A percentile compares a stretch with the other conserved stretches of the same genome.
Conservation (phyloP, 2,113 vertebrate genomes). For the Tachycineta bicolor region DNA sequence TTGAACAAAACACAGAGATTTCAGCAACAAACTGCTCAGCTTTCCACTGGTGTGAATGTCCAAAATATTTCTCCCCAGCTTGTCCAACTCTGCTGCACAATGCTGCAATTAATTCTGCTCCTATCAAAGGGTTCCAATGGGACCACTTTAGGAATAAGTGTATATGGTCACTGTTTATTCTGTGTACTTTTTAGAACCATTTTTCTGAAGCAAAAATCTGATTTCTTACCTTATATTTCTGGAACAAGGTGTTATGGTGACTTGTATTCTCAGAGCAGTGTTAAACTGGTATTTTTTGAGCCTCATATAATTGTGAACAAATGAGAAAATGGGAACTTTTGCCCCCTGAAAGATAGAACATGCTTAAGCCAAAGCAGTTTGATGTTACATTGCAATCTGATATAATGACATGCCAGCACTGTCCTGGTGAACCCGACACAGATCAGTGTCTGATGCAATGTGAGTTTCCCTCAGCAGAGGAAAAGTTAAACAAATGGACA, state of each 20-base stretch:
- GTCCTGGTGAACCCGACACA: background rate
- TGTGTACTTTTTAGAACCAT: background rate
- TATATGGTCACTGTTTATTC: background rate
- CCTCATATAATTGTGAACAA: background rate
- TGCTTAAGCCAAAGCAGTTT: background rate
- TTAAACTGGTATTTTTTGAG: background rate
- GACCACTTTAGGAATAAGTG: background rate
- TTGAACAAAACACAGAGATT: conserved; percentile 14
- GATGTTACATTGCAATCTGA: background rate
- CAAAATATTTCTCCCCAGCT: background rate
- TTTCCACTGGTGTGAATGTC: background rate
- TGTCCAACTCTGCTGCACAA: background rate
- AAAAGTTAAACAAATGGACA: background rate
- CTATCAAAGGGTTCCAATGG: background rate
- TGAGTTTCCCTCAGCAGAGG: background rate
- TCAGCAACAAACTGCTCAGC: background rate
- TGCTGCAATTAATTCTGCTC: background rate
- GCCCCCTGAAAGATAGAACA: background rate
- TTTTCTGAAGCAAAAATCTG: background rate
- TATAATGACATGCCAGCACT: background rate
- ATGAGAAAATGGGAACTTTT: background rate
- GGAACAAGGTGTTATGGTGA: background rate
- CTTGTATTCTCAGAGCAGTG: background rate
- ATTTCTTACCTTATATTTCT: background rate
- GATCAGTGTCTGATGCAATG: background rate